Percentiles rank a stretch among this genome's conserved stretches.
These are phyloP conservation scores for Tiliacea citrago DNA, from an alignment of 2,888 invertebrate species.

Conservation along the genomic window DNA sequence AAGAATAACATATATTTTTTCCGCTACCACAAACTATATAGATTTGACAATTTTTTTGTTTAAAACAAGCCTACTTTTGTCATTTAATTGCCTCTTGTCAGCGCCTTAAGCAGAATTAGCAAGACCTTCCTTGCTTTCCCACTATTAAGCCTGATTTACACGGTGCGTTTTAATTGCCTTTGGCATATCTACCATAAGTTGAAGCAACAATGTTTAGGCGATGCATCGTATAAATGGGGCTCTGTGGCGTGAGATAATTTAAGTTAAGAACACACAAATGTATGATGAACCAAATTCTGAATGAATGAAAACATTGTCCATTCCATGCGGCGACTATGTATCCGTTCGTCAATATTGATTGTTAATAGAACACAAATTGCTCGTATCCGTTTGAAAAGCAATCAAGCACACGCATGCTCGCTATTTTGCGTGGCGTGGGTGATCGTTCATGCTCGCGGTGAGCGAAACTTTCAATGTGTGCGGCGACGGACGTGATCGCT, in stretches of 20 bases:
- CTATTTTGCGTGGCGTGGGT: constrained; percentile 38
- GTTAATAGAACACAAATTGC: constrained; percentile 78
- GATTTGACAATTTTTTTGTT: no score
- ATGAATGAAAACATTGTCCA: constrained; percentile 30
- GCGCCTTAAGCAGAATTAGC: no score
- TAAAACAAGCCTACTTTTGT: no score
- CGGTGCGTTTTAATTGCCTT: no score
- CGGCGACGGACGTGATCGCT: no score
- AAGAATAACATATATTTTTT: no score
- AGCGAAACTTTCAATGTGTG: constrained; percentile 22
- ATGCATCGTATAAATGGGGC: not conserved
- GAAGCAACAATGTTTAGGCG: no score
- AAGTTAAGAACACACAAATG: not conserved
- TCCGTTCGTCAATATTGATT: constrained; percentile 60
- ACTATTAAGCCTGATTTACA: no score
- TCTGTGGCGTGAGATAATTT: not conserved
- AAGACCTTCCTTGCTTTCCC: no score
- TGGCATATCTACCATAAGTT: no score
- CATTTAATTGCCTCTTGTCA: no score
- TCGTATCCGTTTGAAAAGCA: constrained; percentile 74
- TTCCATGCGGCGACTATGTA: constrained; percentile 26
- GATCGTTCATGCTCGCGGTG: constrained; percentile 22
- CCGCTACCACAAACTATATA: no score
- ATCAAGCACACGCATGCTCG: constrained; percentile 71
- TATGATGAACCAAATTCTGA: constrained; percentile 5